Evolutionary conservation across 1,140 invertebrate species (phyloP).

Genomic region (Ceratina australensis): DNA sequence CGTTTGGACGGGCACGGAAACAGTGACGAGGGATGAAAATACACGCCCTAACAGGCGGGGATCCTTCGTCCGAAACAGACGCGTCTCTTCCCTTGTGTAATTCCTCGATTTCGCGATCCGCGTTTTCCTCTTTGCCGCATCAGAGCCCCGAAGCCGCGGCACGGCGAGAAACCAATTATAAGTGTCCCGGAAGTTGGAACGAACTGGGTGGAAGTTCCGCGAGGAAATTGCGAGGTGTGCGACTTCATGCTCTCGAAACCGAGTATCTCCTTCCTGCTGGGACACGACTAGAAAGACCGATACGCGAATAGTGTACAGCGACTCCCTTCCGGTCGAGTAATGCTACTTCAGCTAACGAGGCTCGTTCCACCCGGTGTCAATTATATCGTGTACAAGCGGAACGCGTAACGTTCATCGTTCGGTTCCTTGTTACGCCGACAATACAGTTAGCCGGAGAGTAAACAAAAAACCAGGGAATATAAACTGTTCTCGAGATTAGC

Average conservation of each 20-base stretch:
- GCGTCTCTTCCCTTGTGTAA: slow-evolving; percentile 26
- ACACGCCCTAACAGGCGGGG: too few species aligned
- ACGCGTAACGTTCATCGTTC: too few species aligned
- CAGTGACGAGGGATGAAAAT: slow-evolving; percentile 1
- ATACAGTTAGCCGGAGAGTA: too few species aligned
- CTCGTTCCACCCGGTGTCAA: too few species aligned
- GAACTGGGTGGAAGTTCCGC: slow-evolving; percentile 59
- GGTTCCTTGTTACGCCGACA: too few species aligned
- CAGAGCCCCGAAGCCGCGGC: slow-evolving; percentile 22
- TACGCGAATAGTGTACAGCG: not conserved
- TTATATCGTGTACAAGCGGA: too few species aligned
- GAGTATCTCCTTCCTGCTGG: slow-evolving; percentile 6
- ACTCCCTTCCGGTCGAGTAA: slow-evolving; percentile 26
- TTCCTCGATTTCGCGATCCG: slow-evolving; percentile 26
- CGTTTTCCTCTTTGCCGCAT: not conserved
- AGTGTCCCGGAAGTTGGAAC: slow-evolving; percentile 70
- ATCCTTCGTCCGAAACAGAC: not conserved
- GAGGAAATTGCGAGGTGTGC: slow-evolving; percentile 61
- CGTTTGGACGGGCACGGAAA: not conserved
- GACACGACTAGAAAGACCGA: slow-evolving; percentile 27
- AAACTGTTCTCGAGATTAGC: too few species aligned
- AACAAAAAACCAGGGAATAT: too few species aligned
- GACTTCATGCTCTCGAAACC: slow-evolving; percentile 17
- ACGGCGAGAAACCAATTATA: slow-evolving; percentile 72
- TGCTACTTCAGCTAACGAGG: too few species aligned